phyloP scores from a whole-genome alignment of 2,797 vertebrate species.

The Crypturellus tataupa region DNA sequence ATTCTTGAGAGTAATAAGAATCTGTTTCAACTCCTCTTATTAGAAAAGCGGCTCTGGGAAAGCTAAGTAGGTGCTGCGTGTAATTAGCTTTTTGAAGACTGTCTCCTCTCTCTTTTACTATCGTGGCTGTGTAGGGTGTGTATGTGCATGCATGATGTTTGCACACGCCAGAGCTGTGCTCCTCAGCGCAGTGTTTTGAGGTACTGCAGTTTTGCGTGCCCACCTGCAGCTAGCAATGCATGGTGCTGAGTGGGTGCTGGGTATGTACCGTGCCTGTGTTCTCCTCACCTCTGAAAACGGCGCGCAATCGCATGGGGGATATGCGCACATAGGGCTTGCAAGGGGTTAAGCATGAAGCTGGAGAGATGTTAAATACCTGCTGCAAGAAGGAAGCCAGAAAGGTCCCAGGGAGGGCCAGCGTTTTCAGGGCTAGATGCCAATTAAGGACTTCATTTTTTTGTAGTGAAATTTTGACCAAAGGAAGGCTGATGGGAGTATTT shows the following conservation, averaged over 20 bases:
- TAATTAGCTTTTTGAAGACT: background rate
- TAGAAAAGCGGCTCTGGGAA: background rate
- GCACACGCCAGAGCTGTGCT: background rate
- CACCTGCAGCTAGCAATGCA: background rate
- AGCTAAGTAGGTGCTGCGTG: background rate
- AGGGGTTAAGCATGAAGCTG: background rate
- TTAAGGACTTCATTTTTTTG: background rate
- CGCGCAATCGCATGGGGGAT: too few relatives aligned
- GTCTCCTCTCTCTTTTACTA: background rate
- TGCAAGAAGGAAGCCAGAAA: background rate
- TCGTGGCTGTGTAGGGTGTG: too few relatives aligned
- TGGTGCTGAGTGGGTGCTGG: background rate
- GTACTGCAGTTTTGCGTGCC: background rate
- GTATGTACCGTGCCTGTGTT: background rate
- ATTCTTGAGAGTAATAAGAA: background rate
- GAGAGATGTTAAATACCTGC: background rate
- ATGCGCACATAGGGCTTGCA: background rate
- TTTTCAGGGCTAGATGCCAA: background rate
- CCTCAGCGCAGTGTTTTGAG: background rate
- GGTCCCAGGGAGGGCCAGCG: background rate
- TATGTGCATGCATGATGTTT: too few relatives aligned
- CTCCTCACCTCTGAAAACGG: too few relatives aligned
- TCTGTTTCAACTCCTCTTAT: background rate
- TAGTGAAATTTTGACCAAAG: background rate
- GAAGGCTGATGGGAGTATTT: background rate